A percentile compares a stretch with the other conserved stretches of the same genome.
These are phyloP conservation scores for Lycia hirtaria DNA, from an alignment of 2,888 invertebrate genomes.

Conservation along the genomic window DNA sequence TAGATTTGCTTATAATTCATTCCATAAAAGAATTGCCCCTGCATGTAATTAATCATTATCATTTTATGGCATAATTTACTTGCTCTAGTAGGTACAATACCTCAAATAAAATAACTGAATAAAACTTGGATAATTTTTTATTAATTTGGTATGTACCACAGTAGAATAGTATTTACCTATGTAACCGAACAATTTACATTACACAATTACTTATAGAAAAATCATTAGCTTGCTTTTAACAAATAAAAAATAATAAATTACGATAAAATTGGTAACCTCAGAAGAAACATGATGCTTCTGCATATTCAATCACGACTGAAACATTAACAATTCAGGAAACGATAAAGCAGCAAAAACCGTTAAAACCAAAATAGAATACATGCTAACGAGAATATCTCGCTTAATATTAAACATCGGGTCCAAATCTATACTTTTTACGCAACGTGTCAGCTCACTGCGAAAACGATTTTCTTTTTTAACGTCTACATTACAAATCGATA, in stretches of 20 bases:
- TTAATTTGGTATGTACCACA: neutral
- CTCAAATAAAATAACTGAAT: neutral
- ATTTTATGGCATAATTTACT: too few species aligned
- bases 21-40: too few species aligned
- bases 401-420: slow-evolving; percentile 69
- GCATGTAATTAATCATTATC: too few species aligned
- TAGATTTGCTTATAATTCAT: too few species aligned
- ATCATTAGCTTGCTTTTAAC: neutral
- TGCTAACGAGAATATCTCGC: slow-evolving; percentile 72
- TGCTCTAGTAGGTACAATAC: neutral
- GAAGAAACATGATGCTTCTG: neutral
- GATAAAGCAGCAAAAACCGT: slow-evolving; percentile 77
- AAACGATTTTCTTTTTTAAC: slow-evolving; percentile 24
- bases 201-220: neutral
- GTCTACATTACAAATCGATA: slow-evolving; percentile 29
- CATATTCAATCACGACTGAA: slow-evolving; percentile 5
- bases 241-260: neutral
- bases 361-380: slow-evolving; percentile 75
- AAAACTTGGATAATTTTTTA: neutral
- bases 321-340: slow-evolving; percentile 55
- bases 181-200: neutral
- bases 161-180: neutral
- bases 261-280: neutral
- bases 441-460: slow-evolving; percentile 30
- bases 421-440: slow-evolving; percentile 42